A percentile compares a stretch with the other conserved stretches of the same genome.
These are phyloP conservation scores for Philereme transversata DNA, from an alignment of 2,888 invertebrate species.

Conservation along the genomic window DNA sequence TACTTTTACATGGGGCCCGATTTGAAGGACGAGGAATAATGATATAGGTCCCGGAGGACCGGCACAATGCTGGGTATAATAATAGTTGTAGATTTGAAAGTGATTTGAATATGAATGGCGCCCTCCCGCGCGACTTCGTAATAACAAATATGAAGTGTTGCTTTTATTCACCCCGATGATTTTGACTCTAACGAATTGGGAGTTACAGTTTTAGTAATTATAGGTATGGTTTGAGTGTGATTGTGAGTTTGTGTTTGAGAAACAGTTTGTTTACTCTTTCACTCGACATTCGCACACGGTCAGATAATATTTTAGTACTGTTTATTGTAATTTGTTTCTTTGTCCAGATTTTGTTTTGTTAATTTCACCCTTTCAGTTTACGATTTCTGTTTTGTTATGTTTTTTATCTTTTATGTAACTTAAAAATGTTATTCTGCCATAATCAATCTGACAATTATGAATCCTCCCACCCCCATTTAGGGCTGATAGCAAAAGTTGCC, in stretches of 20 bases:
- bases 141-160: conserved; percentile 83
- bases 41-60: conserved; percentile 80
- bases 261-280: conserved; percentile 43
- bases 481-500: no score
- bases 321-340: neutral
- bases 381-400: no score
- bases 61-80: conserved; percentile 78
- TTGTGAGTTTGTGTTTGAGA: conserved; percentile 23
- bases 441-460: no score
- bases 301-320: conserved; percentile 7
- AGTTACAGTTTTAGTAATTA: conserved; percentile 71
- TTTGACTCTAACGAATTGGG: conserved; percentile 77
- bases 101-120: conserved; percentile 82
- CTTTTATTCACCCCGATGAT: conserved; percentile 75
- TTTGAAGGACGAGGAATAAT: conserved; percentile 79
- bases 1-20: conserved; percentile 71
- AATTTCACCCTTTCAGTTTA: no score
- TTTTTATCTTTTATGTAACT: no score
- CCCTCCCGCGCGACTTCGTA: conserved; percentile 78
- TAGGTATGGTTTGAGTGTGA: conserved; percentile 52
- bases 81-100: conserved; percentile 83
- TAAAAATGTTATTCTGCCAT: no score
- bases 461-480: no score
- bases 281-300: conserved; percentile 40
- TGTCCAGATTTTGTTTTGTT: neutral